These are phyloP conservation scores for Hyla sarda DNA, from an alignment of 2,113 vertebrate species.

Conservation along the genomic window DNA sequence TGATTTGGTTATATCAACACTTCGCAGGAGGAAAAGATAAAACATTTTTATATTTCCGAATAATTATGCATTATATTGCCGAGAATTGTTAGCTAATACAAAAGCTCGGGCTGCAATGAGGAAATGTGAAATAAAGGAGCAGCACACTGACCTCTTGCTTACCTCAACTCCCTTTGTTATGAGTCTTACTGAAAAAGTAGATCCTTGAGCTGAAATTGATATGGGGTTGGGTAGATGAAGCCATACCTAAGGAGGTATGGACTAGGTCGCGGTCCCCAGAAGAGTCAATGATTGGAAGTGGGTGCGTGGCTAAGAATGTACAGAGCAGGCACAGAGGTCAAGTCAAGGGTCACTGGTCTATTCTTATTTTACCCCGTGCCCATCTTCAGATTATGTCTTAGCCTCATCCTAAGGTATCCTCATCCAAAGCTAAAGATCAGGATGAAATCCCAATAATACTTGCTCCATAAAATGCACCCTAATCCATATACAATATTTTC, in stretches of 20 bases:
- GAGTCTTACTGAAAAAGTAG: background rate
- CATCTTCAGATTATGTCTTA: too few relatives aligned
- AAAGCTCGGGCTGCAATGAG: background rate
- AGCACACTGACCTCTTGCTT: background rate
- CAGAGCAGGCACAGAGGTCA: background rate
- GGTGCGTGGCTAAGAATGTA: too few relatives aligned
- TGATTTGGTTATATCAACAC: slow-evolving; percentile 7
- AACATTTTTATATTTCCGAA: background rate
- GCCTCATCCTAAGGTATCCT: too few relatives aligned
- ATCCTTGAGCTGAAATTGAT: background rate
- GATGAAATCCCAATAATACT: background rate
- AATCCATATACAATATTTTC: too few relatives aligned
- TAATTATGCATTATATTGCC: background rate
- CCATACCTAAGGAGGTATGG: too few relatives aligned
- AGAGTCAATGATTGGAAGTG: too few relatives aligned
- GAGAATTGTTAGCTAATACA: background rate
- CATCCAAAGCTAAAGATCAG: too few relatives aligned
- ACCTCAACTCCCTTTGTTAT: background rate
- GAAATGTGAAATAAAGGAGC: background rate
- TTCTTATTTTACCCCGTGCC: too few relatives aligned
- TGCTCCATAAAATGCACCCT: too few relatives aligned
- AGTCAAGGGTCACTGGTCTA: background rate
- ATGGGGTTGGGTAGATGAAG: too few relatives aligned
- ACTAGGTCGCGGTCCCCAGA: too few relatives aligned
- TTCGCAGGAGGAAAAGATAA: background rate